Conservation (phyloP, 1,140 invertebrate genomes). For the Drosophila mojavensis region DNA sequence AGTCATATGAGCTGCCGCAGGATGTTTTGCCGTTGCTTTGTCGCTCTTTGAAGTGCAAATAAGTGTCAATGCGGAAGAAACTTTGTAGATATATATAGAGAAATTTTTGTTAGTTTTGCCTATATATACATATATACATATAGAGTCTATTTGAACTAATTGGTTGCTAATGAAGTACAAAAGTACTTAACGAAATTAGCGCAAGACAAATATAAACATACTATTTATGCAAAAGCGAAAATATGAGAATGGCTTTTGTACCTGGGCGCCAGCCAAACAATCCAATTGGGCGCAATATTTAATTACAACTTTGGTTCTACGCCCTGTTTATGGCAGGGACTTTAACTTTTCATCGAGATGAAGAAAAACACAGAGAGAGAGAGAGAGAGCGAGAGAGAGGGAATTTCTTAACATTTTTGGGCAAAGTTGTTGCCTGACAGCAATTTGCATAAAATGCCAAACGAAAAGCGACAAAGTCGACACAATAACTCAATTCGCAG, state of each 20-base stretch:
- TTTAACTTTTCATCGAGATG: slow-evolving; percentile 33
- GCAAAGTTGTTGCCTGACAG: slow-evolving; percentile 31
- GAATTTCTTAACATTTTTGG: slow-evolving; percentile 30
- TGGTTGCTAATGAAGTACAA: slow-evolving; percentile 11
- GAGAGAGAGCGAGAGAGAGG: slow-evolving; percentile 12
- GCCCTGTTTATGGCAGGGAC: slow-evolving; percentile 48
- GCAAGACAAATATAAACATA: slow-evolving; percentile 49
- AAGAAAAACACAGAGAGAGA: not conserved
- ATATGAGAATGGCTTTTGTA: slow-evolving; percentile 1
- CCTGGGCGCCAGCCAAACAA: slow-evolving; percentile 37
- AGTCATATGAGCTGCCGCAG: slow-evolving; percentile 4
- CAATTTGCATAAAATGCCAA: slow-evolving; percentile 65
- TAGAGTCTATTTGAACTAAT: slow-evolving; percentile 34
- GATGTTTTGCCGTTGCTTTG: slow-evolving; percentile 4
- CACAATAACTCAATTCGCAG: slow-evolving; percentile 76
- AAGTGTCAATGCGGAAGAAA: slow-evolving; percentile 35
- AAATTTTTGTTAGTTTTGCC: too few relatives aligned
- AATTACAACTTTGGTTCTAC: slow-evolving; percentile 56
- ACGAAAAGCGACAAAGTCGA: slow-evolving; percentile 29
- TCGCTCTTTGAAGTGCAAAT: slow-evolving; percentile 27
- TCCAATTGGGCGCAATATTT: slow-evolving; percentile 61
- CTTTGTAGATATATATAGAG: not conserved
- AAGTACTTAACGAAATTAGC: slow-evolving; percentile 39
- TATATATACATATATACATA: not conserved
- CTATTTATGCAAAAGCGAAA: slow-evolving; percentile 30